Conservation (phyloP, 2,888 invertebrate genomes). For the Machimus rusticus region DNA sequence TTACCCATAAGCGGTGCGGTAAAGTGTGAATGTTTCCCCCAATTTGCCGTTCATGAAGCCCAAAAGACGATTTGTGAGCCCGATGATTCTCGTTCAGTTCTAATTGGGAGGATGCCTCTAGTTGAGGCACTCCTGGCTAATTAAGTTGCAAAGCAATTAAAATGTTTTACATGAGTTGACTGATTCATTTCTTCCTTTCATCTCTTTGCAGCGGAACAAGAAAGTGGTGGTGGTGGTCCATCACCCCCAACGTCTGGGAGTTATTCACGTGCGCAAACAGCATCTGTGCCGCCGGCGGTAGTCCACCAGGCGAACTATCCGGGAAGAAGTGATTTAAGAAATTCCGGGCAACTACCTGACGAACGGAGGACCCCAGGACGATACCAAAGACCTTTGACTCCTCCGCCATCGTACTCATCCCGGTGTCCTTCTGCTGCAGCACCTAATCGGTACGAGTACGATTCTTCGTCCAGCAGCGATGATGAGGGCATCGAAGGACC, state of each 20-base stretch:
- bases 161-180: conserved; percentile 42
- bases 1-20: background rate
- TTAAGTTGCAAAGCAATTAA: conserved; percentile 36
- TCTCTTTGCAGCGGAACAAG: conserved; percentile 22
- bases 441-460: conserved; percentile 32
- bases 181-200: conserved; percentile 12
- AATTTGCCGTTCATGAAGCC: background rate
- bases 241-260: background rate
- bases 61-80: background rate
- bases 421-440: background rate
- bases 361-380: background rate
- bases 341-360: background rate
- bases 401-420: conserved; percentile 58
- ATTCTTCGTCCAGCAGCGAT: conserved; percentile 16
- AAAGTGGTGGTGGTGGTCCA: too few species aligned
- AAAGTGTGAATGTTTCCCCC: conserved; percentile 2
- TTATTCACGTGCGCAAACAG: background rate
- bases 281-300: background rate
- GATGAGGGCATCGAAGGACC: conserved; percentile 21
- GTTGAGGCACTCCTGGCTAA: background rate
- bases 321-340: background rate
- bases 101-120: background rate
- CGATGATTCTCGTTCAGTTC: background rate
- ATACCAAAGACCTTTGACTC: conserved; percentile 52
- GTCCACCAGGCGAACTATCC: background rate